Evolutionary conservation across 2,113 vertebrate genomes (phyloP), one percentile per base, ranked within the genome.

Genomic region (Myxocyprinus asiaticus): DNA sequence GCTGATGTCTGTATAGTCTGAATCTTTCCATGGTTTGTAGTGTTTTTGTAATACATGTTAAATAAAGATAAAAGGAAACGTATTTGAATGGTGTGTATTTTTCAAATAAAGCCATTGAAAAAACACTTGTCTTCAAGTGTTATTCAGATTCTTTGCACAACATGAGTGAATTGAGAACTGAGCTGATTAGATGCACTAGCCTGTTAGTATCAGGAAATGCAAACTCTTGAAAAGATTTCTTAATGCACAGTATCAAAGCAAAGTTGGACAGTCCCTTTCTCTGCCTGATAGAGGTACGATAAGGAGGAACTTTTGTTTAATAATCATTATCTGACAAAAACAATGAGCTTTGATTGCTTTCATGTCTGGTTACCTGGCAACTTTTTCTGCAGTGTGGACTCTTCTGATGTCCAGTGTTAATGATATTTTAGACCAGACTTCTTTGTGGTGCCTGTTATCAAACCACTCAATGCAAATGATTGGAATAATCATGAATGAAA

Each of bases 391-490:
- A 51, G 22, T 64, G 68, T 68, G 51, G 53, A 71, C 67, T 61
- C 61, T 75, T 71, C 69, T 61, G 45, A 74, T 48, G 7, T 0
- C 7, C 62, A 62, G 73, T 84, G 78, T 48, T 87, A 84, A 87
- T 87, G 43, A 8, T 17, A 10, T 69, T 75, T 68, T 53, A 53
- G 43, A 47, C n/a, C 4, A 0, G n/a, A 62, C 4, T 65, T 80
- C 79, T 87, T 87, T 90, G 85, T 88, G 84, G 83, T 62, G 1
- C 75, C 10, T 62, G 74, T 55, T 66, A 78, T 51, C 64, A 67
- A 67, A 67, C 84, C 83, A 88, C 78, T 84, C 50, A 4, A 67
- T 80, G 77, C 56, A 71, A 81, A 79, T 79, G 3, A 67, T 59
- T 42, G 8, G 59, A 74, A 47, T 67, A 43, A 79, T 75, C 7